Evolutionary conservation across 2,797 vertebrate genomes (phyloP).

Genomic region (Chelonia mydas): DNA sequence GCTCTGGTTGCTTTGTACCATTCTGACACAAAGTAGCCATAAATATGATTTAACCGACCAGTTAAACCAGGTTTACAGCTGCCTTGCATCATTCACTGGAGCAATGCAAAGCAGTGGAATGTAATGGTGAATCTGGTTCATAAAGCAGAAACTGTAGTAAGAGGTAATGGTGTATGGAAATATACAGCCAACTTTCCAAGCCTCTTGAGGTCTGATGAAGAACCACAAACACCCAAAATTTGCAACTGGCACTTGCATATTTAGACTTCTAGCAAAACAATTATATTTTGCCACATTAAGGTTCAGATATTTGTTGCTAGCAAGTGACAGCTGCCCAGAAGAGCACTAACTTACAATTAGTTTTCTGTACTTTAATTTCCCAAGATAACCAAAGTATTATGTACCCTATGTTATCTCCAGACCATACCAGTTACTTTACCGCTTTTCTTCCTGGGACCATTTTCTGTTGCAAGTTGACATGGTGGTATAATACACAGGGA

Average conservation of each 20-base stretch:
- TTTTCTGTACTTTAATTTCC: slow-evolving; percentile 38
- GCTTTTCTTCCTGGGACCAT: slow-evolving; percentile 63
- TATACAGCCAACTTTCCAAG: background rate
- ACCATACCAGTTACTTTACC: slow-evolving; percentile 41
- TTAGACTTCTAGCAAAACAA: background rate
- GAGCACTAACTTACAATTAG: slow-evolving; percentile 46
- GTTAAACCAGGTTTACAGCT: background rate
- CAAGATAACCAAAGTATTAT: slow-evolving; percentile 27
- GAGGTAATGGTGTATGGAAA: background rate
- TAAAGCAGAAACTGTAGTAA: background rate
- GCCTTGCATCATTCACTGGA: background rate
- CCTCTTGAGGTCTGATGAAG: background rate
- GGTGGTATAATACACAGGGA: slow-evolving; percentile 7
- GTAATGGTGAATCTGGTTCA: background rate
- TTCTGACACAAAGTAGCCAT: background rate
- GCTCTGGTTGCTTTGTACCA: background rate
- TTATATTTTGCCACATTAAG: slow-evolving; percentile 31
- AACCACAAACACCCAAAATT: background rate
- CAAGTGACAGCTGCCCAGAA: slow-evolving; percentile 5
- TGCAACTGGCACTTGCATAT: background rate
- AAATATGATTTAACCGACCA: background rate
- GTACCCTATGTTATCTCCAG: background rate
- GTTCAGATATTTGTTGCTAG: slow-evolving; percentile 42
- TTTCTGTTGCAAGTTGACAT: slow-evolving; percentile 57
- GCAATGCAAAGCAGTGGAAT: background rate